Conservation (phyloP, 2,888 invertebrate genomes). For the Philopedon plagiatum region DNA sequence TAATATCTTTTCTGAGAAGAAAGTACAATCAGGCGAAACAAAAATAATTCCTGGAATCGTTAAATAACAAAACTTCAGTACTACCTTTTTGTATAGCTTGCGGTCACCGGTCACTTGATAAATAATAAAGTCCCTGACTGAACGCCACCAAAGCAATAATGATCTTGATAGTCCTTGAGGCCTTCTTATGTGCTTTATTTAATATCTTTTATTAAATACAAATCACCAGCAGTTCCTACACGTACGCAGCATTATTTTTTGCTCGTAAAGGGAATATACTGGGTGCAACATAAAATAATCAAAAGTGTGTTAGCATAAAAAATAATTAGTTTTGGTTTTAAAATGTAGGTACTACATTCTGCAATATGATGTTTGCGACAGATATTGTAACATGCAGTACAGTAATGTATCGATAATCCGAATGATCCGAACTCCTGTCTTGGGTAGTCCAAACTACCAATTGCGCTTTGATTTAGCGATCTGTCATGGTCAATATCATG, state of each 20-base stretch:
- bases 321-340: too few relatives aligned
- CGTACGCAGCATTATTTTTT: neutral
- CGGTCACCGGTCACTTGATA: constrained; percentile 2
- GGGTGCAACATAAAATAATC: neutral
- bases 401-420: too few relatives aligned
- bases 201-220: neutral
- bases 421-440: too few relatives aligned
- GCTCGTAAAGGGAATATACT: neutral
- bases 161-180: constrained; percentile 8
- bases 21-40: constrained; percentile 15
- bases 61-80: constrained; percentile 15
- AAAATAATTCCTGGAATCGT: constrained; percentile 34
- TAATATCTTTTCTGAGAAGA: neutral
- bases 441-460: too few relatives aligned
- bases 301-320: too few relatives aligned
- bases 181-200: neutral
- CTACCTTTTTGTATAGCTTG: constrained; percentile 17
- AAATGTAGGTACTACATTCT: too few relatives aligned
- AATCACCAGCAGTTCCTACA: neutral
- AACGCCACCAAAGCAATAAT: neutral
- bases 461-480: too few relatives aligned
- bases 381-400: too few relatives aligned
- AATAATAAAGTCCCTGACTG: neutral
- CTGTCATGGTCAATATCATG: too few relatives aligned
- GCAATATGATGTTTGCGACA: too few relatives aligned